Evolutionary conservation across 2,113 vertebrate species (phyloP), one percentile per base, ranked within the genome.

Genomic region (Lepisosteus osseus): DNA sequence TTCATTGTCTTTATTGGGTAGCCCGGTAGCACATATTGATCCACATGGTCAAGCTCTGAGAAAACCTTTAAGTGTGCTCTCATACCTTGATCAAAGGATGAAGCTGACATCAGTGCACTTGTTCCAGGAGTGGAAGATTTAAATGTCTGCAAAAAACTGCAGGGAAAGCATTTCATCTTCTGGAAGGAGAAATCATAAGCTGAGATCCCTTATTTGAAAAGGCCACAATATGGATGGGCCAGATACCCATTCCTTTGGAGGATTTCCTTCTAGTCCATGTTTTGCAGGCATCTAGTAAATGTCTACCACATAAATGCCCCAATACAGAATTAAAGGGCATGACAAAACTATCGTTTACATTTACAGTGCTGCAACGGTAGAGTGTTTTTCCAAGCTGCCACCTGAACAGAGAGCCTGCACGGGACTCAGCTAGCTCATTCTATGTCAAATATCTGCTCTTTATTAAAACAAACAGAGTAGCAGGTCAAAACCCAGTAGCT

Each of bases 141-240:
- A 79, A 72, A 76, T 73, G 75, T 72, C 76, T 71, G 65, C 55
- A 65, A 78, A 73, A 69, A 76, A 55, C 51, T 65, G 78, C 72
- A 61, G 54, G 67, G 67, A 66, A 64, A 15, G 67, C 51, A 56
- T 66, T 51, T 67, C 65, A 70, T 70, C 54, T 54, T 62, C 71
- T 72, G 71, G 55, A 70, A 47, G 70, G 42, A 61, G 72, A 70
- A 71, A 54, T 42, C 44, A 51, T 51, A 66, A 12, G 41, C 44
- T 41, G 69, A 61, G 63, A 56, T 70, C 61, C 8, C 29, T 70
- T 65, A 72, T 72, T 72, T 65, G 70, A 65, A 40, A 72, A 61
- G 29, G 54, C 62, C 70, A 72, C 62, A 72, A 41, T 56, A 13
- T 41, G 55, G 64, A 9, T 72, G 47, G 61, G 15, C 55, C 45